phyloP scores from a whole-genome alignment of 2,113 vertebrate genomes.

The Pluvialis apricaria region DNA sequence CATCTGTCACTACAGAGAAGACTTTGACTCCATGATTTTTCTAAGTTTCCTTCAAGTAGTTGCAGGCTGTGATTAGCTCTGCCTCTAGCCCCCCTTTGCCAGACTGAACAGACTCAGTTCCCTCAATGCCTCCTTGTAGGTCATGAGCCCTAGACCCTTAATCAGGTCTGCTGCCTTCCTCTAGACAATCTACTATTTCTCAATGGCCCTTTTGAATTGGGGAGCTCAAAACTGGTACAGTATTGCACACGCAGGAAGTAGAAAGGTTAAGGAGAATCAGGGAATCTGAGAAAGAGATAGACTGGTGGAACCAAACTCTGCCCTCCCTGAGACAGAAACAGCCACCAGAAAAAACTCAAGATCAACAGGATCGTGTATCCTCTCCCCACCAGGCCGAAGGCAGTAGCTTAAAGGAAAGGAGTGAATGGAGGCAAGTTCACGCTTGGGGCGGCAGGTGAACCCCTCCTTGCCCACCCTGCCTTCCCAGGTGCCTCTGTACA shows the following conservation, averaged over 20 bases:
- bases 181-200: background rate
- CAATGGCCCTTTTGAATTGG: background rate
- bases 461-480: background rate
- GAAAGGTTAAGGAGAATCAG: background rate
- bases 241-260: background rate
- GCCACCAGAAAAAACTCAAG: background rate
- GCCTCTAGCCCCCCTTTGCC: background rate
- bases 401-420: background rate
- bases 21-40: background rate
- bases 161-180: background rate
- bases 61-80: background rate
- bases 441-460: fast-evolving
- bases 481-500: background rate
- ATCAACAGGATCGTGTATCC: background rate
- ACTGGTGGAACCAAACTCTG: background rate
- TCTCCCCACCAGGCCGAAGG: background rate
- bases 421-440: background rate
- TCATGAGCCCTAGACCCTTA: background rate
- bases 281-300: background rate
- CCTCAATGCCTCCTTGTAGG: background rate
- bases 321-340: background rate
- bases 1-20: background rate
- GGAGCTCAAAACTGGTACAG: background rate
- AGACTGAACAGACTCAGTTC: background rate
- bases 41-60: background rate